A percentile compares a stretch with the other conserved stretches of the same genome.
phyloP scores from a whole-genome alignment of 2,113 vertebrate genomes.

The Hyla sarda region DNA sequence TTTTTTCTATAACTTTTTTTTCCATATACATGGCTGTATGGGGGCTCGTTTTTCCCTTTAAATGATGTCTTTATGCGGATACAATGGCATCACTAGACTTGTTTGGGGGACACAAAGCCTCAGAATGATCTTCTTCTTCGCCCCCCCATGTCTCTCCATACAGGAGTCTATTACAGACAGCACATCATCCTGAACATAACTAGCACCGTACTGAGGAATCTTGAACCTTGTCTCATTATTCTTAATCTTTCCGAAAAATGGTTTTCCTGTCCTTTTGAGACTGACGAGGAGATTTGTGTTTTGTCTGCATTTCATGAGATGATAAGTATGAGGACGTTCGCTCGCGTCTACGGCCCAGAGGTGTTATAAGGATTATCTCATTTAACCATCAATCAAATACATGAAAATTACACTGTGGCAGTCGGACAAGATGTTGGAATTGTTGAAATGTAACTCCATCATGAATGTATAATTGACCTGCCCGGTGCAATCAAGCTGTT shows the following conservation, averaged over 20 bases:
- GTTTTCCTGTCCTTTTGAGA: background rate
- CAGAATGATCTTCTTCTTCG: background rate
- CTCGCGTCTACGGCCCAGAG: background rate
- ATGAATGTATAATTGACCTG: slow-evolving; percentile 1
- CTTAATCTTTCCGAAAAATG: background rate
- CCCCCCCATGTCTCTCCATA: background rate
- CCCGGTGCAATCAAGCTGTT: background rate
- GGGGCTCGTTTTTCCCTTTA: too few species aligned
- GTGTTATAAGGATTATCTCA: slow-evolving; percentile 9
- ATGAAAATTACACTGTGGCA: background rate
- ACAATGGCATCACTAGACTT: background rate
- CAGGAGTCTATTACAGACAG: background rate
- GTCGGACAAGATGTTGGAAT: background rate
- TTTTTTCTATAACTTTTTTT: too few species aligned
- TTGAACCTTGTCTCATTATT: slow-evolving; percentile 27
- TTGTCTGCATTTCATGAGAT: slow-evolving; percentile 25
- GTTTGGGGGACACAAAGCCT: background rate
- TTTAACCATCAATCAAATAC: slow-evolving; percentile 14
- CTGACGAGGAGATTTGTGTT: slow-evolving; percentile 42
- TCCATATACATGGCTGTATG: too few species aligned
- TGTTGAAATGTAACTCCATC: background rate
- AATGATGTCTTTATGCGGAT: background rate
- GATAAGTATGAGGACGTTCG: background rate
- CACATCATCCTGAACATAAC: background rate
- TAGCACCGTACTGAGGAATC: background rate